Evolutionary conservation across 2,888 invertebrate genomes (phyloP), one percentile per base, ranked within the genome.

Genomic region (Drosophila seclusa): DNA sequence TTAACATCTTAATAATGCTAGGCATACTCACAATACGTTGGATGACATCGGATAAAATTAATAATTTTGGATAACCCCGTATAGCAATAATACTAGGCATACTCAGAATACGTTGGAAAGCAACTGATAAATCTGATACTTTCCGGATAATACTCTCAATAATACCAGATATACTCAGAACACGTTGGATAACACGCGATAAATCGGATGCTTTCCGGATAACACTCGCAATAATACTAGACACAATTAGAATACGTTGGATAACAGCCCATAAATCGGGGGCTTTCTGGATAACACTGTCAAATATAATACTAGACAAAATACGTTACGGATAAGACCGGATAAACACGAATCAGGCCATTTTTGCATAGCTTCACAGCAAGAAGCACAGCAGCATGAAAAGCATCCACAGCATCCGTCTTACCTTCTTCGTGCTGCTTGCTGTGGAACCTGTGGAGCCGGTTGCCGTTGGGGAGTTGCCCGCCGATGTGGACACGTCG

Each of bases 401-500:
- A 38, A 4, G 38, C 38, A 38, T 38, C 45, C 13, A 13, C 21
- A 45, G 45, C 34, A 13, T 18, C 49, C 45, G 4, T 42, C 78
- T 80, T 83, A 83, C 84, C 84, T 84, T 84, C 65, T 84, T 84
- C n/a, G 76, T 58, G 63, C 82, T 34, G n/a, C 54, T 55, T 21
- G 75, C 18, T 42, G 78, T 11, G 27, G 84, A 27, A n/a, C 53
- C 54, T 1, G 52, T 2, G 10, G 78, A 36, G 16, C 58, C 73
- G 7, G 59, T 10, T 6, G 61, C 67, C 2, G 73, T 13, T 4
- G 72, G 11, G 11, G 76, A 65, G 1, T 71, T 69, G 21, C 68
- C 78, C 6, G 78, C 83, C 64, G 89, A 85, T 21, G 90, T 87
- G 72, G 85, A 85, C 10, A 95, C 96, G 93, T 97, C 97, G 2